These are phyloP conservation scores for Eublepharis macularius DNA, from an alignment of 2,113 vertebrate genomes.

Conservation along the genomic window DNA sequence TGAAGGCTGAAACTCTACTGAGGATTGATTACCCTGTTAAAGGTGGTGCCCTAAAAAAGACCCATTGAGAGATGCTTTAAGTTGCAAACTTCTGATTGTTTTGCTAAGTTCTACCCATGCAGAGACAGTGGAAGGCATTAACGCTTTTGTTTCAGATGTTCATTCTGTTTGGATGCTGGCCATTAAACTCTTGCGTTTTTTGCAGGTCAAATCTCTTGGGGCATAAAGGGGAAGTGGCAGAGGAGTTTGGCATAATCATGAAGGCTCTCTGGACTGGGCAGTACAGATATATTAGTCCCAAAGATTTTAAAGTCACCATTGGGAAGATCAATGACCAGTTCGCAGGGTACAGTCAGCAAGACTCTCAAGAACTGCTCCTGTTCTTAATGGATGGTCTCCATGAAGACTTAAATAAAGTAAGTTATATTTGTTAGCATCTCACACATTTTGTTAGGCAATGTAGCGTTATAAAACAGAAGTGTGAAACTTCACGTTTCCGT, in stretches of 20 bases:
- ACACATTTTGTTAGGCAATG: not conserved
- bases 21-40: too few relatives aligned
- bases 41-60: too few relatives aligned
- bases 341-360: constrained; percentile 91
- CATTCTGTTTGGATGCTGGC: not conserved
- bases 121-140: not conserved
- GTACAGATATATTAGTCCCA: constrained; percentile 92
- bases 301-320: constrained; percentile 96
- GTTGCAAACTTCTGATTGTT: too few relatives aligned
- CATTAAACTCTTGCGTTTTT: constrained; percentile 22
- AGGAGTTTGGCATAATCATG: constrained; percentile 97
- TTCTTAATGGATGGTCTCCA: constrained; percentile 98
- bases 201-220: constrained; percentile 92
- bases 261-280: constrained; percentile 95
- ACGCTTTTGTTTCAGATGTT: not conserved
- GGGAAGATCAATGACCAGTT: constrained; percentile 98
- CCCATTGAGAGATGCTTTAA: too few relatives aligned
- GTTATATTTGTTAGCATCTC: not conserved
- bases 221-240: constrained; percentile 96
- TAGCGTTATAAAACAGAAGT: not conserved
- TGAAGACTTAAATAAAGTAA: constrained; percentile 98
- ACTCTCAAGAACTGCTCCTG: constrained; percentile 95
- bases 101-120: not conserved
- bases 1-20: too few relatives aligned
- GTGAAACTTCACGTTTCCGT: not conserved